Evolutionary conservation across 2,797 vertebrate species (phyloP).

Genomic region (Australoheros facetus): DNA sequence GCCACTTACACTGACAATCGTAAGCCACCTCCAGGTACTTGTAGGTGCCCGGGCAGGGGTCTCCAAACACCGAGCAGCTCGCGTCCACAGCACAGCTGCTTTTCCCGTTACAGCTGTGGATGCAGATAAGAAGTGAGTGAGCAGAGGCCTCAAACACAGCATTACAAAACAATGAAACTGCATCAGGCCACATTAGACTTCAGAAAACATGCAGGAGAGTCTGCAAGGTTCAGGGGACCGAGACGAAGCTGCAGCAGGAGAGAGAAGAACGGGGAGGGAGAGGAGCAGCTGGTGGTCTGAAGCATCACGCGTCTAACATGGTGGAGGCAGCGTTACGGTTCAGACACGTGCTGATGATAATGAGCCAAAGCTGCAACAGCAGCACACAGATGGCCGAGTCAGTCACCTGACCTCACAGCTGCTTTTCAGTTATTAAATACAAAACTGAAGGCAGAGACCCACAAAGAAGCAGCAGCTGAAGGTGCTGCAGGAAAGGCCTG

Average conservation of each 20-base stretch:
- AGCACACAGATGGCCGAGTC: too few species aligned
- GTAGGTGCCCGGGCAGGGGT: background rate
- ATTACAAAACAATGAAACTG: background rate
- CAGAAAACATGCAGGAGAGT: background rate
- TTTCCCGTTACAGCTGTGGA: background rate
- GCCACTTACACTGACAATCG: background rate
- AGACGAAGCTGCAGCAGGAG: background rate
- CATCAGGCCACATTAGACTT: background rate
- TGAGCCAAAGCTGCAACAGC: too few species aligned
- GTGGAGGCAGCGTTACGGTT: too few species aligned
- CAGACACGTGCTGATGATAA: too few species aligned
- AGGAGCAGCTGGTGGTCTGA: too few species aligned
- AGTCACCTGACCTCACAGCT: too few species aligned
- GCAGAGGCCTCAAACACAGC: background rate
- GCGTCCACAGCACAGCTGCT: background rate
- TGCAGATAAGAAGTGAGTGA: background rate
- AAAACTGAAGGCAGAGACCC: too few species aligned
- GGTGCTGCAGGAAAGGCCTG: too few species aligned
- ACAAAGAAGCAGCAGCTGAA: too few species aligned
- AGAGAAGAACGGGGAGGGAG: background rate
- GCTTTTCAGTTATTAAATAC: too few species aligned
- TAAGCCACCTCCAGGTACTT: constrained; percentile 15
- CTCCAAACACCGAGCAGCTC: background rate
- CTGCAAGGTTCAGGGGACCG: background rate
- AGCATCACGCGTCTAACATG: background rate